Percentiles rank a stretch among this genome's conserved stretches.
These are phyloP conservation scores for Manis crassicaudata DNA, from an alignment of 2,797 vertebrate genomes.

Conservation along the genomic window DNA sequence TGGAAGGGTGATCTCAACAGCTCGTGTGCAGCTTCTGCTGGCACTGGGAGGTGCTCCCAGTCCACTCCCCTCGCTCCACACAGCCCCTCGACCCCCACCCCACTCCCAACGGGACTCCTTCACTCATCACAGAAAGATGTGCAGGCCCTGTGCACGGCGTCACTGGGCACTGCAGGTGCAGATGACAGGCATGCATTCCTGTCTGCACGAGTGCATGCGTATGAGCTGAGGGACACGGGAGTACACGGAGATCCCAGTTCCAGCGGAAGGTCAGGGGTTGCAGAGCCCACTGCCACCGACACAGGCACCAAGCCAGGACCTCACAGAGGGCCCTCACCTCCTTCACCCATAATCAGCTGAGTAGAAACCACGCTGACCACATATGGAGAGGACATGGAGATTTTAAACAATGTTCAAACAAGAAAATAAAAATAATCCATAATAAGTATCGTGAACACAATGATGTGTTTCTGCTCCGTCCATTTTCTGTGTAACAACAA, in stretches of 20 bases:
- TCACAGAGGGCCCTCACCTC: neutral
- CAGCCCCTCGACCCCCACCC: neutral
- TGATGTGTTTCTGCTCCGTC: neutral
- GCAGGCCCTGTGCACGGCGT: too few relatives aligned
- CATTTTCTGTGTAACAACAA: neutral
- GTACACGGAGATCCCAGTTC: neutral
- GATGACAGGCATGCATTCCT: fast-evolving
- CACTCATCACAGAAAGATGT: too few relatives aligned
- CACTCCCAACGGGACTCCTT: too few relatives aligned
- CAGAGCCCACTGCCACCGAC: neutral
- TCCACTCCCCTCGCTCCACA: too few relatives aligned
- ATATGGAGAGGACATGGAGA: fast-evolving
- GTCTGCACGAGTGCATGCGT: fast-evolving
- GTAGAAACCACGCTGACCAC: neutral
- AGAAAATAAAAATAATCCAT: neutral
- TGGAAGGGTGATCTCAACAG: neutral
- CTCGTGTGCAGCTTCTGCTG: fast-evolving
- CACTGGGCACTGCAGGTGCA: too few relatives aligned
- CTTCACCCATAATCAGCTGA: too few relatives aligned
- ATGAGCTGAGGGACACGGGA: neutral
- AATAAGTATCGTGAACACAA: fast-evolving
- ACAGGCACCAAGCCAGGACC: fast-evolving
- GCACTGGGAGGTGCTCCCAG: neutral
- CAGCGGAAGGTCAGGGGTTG: neutral
- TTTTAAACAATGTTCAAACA: too few relatives aligned